phyloP scores from a whole-genome alignment of 2,888 invertebrate genomes.

The Papilio protenor region DNA sequence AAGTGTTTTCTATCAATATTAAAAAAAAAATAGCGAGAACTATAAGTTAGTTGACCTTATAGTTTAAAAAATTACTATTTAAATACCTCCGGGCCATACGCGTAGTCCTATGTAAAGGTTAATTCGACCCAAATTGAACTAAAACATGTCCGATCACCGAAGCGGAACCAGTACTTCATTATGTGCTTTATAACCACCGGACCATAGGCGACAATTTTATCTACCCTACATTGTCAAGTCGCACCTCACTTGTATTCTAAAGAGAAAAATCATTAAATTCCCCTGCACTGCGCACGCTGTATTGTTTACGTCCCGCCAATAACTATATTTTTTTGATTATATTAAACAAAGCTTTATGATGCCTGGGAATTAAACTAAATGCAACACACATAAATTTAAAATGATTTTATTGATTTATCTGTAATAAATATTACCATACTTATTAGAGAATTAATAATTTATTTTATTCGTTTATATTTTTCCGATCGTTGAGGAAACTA shows the following conservation, averaged over 20 bases:
- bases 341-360: too few relatives aligned
- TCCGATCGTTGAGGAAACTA: neutral
- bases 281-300: too few relatives aligned
- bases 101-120: slow-evolving; percentile 37
- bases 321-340: too few relatives aligned
- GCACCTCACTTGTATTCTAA: neutral
- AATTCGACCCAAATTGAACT: slow-evolving; percentile 42
- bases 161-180: slow-evolving; percentile 73
- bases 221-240: slow-evolving; percentile 34
- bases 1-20: too few relatives aligned
- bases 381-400: neutral
- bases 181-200: slow-evolving; percentile 58
- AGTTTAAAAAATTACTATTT: neutral
- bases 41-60: neutral
- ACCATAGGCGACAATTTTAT: slow-evolving; percentile 53
- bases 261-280: neutral
- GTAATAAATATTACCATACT: neutral
- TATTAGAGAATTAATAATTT: neutral
- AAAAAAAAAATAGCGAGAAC: too few relatives aligned
- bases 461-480: neutral
- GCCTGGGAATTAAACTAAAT: neutral
- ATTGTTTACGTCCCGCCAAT: too few relatives aligned
- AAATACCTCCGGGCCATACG: neutral
- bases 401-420: neutral
- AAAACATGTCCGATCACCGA: slow-evolving; percentile 63